Percentiles rank a stretch among this genome's conserved stretches.
Conservation (phyloP, 2,113 vertebrate species). For the Thymallus thymallus region DNA sequence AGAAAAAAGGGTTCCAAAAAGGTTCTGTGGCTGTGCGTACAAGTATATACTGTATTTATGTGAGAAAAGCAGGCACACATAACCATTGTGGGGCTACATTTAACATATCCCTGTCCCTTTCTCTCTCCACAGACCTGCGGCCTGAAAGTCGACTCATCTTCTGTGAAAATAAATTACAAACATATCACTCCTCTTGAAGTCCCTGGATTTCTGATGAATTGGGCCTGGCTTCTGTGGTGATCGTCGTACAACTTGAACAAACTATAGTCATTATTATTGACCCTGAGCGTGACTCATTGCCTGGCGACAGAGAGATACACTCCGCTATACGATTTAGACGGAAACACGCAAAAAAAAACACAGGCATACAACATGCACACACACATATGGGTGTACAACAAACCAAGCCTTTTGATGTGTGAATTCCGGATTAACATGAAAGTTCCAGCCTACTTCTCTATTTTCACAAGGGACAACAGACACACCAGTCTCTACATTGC, state of each 20-base stretch:
- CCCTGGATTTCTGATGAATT: not conserved
- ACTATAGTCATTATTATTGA: not conserved
- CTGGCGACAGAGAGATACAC: not conserved
- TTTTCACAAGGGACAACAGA: no score
- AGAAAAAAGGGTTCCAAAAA: no score
- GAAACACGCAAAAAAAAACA: not conserved
- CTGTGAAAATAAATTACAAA: not conserved
- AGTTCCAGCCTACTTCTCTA: not conserved
- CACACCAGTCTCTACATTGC: no score
- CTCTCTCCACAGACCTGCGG: no score
- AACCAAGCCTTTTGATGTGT: not conserved
- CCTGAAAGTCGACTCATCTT: not conserved
- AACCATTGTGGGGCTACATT: no score
- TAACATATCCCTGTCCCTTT: no score
- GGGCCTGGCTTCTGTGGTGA: not conserved
- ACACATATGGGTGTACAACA: conserved; percentile 15
- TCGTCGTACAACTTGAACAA: not conserved
- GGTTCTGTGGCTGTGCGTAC: no score
- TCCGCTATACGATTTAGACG: not conserved
- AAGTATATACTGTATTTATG: no score
- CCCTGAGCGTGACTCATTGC: not conserved
- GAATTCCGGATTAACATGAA: not conserved
- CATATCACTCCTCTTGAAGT: not conserved
- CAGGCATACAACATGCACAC: not conserved
- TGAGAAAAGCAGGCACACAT: no score